Base-by-base conservation (phyloP, 2,888 invertebrate species). In the Drosophila quinaria region DNA sequence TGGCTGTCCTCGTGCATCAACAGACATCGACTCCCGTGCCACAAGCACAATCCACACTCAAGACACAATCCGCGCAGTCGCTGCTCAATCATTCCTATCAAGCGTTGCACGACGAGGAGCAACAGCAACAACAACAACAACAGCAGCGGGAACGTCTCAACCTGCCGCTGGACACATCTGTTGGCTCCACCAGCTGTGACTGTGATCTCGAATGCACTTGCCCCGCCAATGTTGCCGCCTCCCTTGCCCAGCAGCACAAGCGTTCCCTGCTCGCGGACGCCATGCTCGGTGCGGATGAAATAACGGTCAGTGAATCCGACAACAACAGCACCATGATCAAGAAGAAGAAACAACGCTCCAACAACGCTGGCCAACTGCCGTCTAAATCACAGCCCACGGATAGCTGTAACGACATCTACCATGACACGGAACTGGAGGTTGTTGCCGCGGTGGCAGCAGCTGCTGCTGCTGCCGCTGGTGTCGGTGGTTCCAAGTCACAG, bases 311-410 rank as follows among this genome's bases (percentile, higher is more conserved):
- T 41, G 91, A 91, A 44, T 91, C 91, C 31, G 91, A 91, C 63
- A 91, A 91, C 58, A 91, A 91, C 50, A 91, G 91, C 68, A 91
- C 91, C 15, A 91, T 90, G 75, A 80, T 91, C 25, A 91, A 91
- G 49, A 86, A 84, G 56, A 88, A 85, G 52, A 87, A 87, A n/a
- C 78, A 81, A 0, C 77, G 85, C 2, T 59, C 80, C 49, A 62
- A 63, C 49, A 62, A 63, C 37, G 78, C 74, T 0, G 81, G 72
- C 0, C 74, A 69, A 6, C 37, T 87, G 56, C 87, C 86, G 1
- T 25, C 67, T 3, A 87, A 87, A 44, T 58, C 67, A 0, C 81
- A 75, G 22, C 78, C 81, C 22, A 54, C 71, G 33, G 72, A 55
- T 19, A 87, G 87, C 44, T 87, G 83, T 54, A 87, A 87, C 55